Evolutionary conservation across 2,113 vertebrate genomes (phyloP), one percentile per base, ranked within the genome.

Genomic region (Podiceps cristatus): DNA sequence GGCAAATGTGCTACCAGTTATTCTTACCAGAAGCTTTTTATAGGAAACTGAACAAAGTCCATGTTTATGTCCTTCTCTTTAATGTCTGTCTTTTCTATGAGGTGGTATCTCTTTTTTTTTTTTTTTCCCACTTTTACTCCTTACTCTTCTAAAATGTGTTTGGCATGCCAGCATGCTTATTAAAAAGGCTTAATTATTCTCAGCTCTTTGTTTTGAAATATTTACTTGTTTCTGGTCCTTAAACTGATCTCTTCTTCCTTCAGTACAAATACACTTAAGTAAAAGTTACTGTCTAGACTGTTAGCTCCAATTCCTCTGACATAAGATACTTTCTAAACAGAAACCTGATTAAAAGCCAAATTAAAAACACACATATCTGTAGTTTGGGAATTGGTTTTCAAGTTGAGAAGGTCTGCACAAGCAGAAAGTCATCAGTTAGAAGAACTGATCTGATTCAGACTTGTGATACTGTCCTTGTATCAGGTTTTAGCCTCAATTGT

Each of bases 241-340:
- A 69, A 93, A 72, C 9, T 40, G 44, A 90, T 69, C 40, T 96
- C 55, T 44, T 96, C 22, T 49, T 95, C 76, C n/a, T 56, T 47
- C 63, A 97, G 42, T 91, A 87, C 68, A 88, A 96, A 86, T 90
- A 55, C 92, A 88, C 60, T 90, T 93, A 89, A 86, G 85, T 96
- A 88, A 64, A 97, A 95, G 31, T 95, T 83, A 63, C n/a, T 90
- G 40, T 85, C 86, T 91, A 86, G 93, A 90, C 40, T 96, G 62
- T 88, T 92, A 81, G 49, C 79, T 97, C 56, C 33, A 59, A 50
- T 93, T 91, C 59, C 59, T 92, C 33, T 75, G 80, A 76, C 64
- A 90, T 91, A 88, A n/a, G 40, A 86, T 83, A 69, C 27, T 79
- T 90, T 25, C 56, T 82, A 93, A 95, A 80, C 31, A 62, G 91